Conservation (phyloP, 1,140 invertebrate genomes). For the Diorhabda elongata region DNA sequence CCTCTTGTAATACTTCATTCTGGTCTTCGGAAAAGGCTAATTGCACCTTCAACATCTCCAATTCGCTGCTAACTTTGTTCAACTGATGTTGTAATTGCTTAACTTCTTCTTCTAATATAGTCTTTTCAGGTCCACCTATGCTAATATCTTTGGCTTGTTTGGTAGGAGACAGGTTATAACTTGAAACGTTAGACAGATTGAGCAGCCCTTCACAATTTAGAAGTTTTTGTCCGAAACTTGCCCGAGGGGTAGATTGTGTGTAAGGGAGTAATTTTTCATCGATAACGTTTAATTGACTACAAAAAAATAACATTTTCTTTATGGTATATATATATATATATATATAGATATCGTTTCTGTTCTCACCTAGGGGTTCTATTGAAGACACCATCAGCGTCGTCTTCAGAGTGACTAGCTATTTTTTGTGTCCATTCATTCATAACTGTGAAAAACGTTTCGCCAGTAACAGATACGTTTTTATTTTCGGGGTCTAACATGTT, state of each 20-base stretch:
- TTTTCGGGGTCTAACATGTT: conserved; percentile 28
- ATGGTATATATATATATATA: neutral
- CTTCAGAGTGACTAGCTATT: conserved; percentile 15
- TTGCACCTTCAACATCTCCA: conserved; percentile 25
- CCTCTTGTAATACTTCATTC: conserved; percentile 28
- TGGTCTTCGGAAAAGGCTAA: conserved; percentile 28
- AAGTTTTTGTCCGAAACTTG: conserved; percentile 28
- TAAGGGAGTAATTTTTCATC: conserved; percentile 24
- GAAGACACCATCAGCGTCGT: conserved; percentile 14
- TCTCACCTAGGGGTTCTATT: conserved; percentile 20
- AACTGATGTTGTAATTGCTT: conserved; percentile 29
- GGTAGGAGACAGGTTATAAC: conserved; percentile 29
- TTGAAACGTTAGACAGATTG: conserved; percentile 30
- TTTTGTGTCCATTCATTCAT: conserved; percentile 29
- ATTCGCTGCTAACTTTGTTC: conserved; percentile 23
- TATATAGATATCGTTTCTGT: neutral
- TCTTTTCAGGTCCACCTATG: conserved; percentile 19
- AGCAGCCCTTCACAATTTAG: conserved; percentile 27
- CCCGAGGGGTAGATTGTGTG: conserved; percentile 28
- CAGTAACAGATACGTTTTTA: conserved; percentile 20
- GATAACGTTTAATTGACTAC: conserved; percentile 14
- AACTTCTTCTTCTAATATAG: conserved; percentile 28
- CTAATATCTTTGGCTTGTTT: conserved; percentile 16
- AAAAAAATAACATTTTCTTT: neutral
- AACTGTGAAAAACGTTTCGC: conserved; percentile 24